These are phyloP conservation scores for Drosophila testacea DNA, from an alignment of 2,888 invertebrate genomes.

Conservation along the genomic window DNA sequence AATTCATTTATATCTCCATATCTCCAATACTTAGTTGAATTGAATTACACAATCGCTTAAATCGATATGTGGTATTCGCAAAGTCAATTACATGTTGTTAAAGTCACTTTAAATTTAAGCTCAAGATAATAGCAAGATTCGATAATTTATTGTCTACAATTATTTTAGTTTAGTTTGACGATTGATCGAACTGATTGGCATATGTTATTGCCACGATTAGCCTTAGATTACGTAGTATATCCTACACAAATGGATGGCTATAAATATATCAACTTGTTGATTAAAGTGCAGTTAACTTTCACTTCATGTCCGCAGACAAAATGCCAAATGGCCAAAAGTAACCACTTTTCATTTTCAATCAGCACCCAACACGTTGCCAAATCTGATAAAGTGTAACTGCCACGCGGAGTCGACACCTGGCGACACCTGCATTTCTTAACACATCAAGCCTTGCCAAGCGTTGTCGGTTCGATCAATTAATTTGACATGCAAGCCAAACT, in stretches of 20 bases:
- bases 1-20: not conserved
- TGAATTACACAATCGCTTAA: not conserved
- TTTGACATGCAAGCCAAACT: conserved; percentile 73
- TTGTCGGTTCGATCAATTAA: conserved; percentile 67
- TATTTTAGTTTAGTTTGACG: not conserved
- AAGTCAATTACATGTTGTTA: conserved; percentile 21
- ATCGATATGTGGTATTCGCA: not conserved
- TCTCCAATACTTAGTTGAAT: not conserved
- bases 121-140: conserved; percentile 1
- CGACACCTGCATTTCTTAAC: conserved; percentile 57
- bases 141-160: conserved; percentile 30
- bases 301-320: conserved; percentile 51
- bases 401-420: conserved; percentile 58
- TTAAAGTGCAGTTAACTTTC: conserved; percentile 55
- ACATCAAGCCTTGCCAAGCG: conserved; percentile 46
- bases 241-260: conserved; percentile 44
- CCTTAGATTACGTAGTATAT: conserved; percentile 35
- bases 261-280: conserved; percentile 49
- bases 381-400: conserved; percentile 52
- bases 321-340: conserved; percentile 45
- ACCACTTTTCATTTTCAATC: conserved; percentile 71
- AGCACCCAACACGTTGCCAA: conserved; percentile 42
- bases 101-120: conserved; percentile 22
- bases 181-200: conserved; percentile 52
- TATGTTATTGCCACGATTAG: conserved; percentile 62